These are phyloP conservation scores for Dasypus novemcinctus DNA, from an alignment of 2,113 vertebrate genomes.

Conservation along the genomic window DNA sequence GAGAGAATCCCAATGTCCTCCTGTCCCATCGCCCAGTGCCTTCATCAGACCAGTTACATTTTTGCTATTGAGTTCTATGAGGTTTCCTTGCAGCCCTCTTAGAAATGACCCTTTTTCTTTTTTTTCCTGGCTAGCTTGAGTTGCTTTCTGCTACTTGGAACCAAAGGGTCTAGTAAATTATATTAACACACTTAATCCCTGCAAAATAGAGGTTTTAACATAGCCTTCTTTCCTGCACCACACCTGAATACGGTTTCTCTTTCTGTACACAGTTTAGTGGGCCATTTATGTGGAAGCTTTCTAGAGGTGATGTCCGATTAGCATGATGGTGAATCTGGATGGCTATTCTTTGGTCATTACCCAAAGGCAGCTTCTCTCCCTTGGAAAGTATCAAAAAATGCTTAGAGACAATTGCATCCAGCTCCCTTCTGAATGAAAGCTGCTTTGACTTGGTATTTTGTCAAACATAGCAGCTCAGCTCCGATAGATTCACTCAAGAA, in stretches of 20 bases:
- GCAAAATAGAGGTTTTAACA: too few species aligned
- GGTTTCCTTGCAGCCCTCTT: background rate
- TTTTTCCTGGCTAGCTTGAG: background rate
- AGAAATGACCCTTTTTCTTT: background rate
- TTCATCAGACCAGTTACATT: background rate
- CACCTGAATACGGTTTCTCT: background rate
- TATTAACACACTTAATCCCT: too few species aligned
- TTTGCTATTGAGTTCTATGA: background rate
- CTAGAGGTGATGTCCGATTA: background rate
- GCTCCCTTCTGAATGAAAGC: conserved; percentile 16
- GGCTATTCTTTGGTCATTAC: background rate
- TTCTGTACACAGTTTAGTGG: background rate
- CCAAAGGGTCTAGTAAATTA: background rate
- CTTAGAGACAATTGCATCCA: background rate
- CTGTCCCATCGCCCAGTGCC: too few species aligned
- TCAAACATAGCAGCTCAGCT: conserved; percentile 21
- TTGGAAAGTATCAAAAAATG: background rate
- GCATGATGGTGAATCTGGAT: background rate
- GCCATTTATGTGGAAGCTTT: background rate
- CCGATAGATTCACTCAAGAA: conserved; percentile 32
- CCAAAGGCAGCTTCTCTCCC: background rate
- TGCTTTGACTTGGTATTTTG: background rate
- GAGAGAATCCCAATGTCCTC: background rate
- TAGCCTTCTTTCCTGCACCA: background rate
- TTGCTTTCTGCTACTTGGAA: background rate